Conservation (phyloP, 2,888 invertebrate species). For the Ceriagrion tenellum region DNA sequence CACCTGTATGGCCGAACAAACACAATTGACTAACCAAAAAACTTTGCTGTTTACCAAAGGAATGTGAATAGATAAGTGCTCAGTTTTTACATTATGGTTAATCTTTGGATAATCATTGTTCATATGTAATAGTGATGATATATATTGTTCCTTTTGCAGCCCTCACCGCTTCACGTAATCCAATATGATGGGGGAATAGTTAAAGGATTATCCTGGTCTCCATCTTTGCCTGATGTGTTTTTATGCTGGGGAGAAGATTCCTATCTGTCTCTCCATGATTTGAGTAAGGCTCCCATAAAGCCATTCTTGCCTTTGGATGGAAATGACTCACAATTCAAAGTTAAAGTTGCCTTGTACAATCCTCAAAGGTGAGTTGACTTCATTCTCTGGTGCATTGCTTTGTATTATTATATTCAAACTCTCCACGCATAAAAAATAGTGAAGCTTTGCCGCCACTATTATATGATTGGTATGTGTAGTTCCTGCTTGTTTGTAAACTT, state of each 20-base stretch:
- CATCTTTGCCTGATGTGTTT: background rate
- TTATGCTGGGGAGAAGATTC: conserved; percentile 48
- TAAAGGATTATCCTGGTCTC: conserved; percentile 52
- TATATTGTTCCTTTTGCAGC: background rate
- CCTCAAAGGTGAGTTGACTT: background rate
- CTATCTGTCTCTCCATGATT: background rate
- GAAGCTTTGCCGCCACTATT: no score
- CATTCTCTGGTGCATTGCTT: no score
- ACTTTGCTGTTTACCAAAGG: no score
- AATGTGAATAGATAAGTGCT: no score
- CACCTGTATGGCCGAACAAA: no score
- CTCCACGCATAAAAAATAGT: no score
- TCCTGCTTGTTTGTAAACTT: no score
- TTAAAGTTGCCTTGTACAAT: conserved; percentile 29
- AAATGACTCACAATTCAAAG: background rate
- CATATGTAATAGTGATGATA: no score
- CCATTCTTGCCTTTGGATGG: conserved; percentile 22
- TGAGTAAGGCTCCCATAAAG: background rate
- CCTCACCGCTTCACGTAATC: conserved; percentile 36
- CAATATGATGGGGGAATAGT: conserved; percentile 23
- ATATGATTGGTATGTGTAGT: no score
- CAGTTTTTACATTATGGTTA: background rate
- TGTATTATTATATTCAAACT: no score
- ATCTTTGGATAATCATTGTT: background rate
- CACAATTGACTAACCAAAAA: no score